Percentiles rank a stretch among this genome's conserved stretches.
Conservation (phyloP, 2,797 vertebrate genomes). For the Ficedula albicollis region DNA sequence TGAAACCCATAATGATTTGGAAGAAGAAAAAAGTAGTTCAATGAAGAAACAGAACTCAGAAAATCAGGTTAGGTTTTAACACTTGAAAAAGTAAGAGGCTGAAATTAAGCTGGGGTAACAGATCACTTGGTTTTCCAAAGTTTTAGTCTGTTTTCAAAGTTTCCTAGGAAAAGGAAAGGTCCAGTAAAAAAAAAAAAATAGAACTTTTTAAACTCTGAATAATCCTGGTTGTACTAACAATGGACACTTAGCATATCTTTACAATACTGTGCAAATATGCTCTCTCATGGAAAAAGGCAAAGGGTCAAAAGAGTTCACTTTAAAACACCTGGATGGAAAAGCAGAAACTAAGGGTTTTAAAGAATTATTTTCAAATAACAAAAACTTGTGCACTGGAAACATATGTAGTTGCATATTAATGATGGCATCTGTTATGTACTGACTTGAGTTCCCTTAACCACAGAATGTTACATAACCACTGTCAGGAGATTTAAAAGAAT, state of each 20-base stretch:
- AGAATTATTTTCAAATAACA: neutral
- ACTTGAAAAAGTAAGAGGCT: neutral
- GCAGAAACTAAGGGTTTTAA: neutral
- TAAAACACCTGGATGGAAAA: neutral
- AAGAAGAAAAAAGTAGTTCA: neutral
- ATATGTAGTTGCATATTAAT: slow-evolving; percentile 78
- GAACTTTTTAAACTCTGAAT: neutral
- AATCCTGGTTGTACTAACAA: neutral
- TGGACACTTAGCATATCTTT: neutral
- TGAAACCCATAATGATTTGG: neutral
- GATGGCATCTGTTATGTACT: slow-evolving; percentile 74
- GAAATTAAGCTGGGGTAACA: neutral
- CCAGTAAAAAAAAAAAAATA: neutral
- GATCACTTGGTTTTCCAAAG: neutral
- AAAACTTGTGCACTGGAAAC: slow-evolving; percentile 59
- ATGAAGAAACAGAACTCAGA: neutral
- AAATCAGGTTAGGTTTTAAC: neutral
- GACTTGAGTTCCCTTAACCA: slow-evolving; percentile 66
- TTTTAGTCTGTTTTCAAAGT: neutral
- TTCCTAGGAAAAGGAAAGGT: neutral
- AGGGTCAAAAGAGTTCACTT: neutral
- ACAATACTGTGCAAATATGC: neutral
- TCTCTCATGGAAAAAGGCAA: neutral
- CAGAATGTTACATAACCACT: slow-evolving; percentile 69
- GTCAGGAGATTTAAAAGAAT: slow-evolving; percentile 75